phyloP scores from a whole-genome alignment of 2,797 vertebrate species.

The Chrysocyon brachyurus region DNA sequence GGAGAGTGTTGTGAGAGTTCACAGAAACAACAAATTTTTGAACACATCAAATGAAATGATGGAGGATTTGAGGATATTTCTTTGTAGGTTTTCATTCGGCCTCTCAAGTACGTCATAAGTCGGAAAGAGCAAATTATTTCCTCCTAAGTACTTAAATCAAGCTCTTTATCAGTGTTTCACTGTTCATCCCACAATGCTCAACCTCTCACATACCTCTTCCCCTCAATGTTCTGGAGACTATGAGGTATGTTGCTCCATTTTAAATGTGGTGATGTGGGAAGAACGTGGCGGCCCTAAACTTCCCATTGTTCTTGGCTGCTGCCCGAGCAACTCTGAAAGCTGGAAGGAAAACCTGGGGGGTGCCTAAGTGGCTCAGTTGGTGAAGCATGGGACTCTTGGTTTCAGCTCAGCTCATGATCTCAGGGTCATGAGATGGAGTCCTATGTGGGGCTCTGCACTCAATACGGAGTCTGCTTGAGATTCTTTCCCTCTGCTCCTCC shows the following conservation, averaged over 20 bases:
- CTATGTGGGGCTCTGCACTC: background rate
- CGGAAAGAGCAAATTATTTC: background rate
- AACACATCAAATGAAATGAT: background rate
- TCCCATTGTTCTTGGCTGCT: background rate
- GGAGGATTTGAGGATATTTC: background rate
- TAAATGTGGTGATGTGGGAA: background rate
- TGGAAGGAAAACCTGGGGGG: background rate
- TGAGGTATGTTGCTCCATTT: background rate
- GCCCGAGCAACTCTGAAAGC: background rate
- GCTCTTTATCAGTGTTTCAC: background rate
- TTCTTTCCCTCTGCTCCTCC: background rate
- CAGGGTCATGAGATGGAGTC: background rate
- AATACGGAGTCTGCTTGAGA: background rate
- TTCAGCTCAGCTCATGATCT: background rate
- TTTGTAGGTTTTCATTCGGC: background rate
- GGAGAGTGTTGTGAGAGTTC: background rate
- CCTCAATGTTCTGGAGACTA: background rate
- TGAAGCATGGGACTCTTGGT: background rate
- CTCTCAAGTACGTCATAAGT: background rate
- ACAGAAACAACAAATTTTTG: background rate
- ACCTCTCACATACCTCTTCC: background rate
- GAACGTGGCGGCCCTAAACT: background rate
- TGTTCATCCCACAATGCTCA: background rate
- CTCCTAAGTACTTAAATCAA: background rate
- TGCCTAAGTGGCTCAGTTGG: background rate